Base-by-base conservation (phyloP, 2,888 invertebrate genomes). In the Syrphus vitripennis region DNA sequence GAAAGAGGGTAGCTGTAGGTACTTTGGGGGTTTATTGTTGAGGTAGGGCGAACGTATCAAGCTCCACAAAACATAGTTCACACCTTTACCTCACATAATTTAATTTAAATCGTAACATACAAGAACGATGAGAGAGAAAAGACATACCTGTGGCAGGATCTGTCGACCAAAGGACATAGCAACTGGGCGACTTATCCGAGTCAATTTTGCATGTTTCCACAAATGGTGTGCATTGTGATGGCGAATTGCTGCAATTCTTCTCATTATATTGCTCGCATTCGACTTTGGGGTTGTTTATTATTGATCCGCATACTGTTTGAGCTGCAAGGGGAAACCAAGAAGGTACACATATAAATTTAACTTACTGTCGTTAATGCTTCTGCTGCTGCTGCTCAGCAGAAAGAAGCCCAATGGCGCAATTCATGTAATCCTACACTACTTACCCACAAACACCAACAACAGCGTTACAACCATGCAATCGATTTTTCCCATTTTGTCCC, bases 141-240 rank as follows among this genome's bases (percentile, higher is more conserved):
- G n/a, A 65, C 59, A 48, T 94, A 90, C 96, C 95, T 45, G 95
- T 95, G 53, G 92, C 91, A 89, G 94, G 95, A 89, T 94, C 94
- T 45, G 93, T 94, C 78, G 95, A 94, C 98, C 98, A 98, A 0
- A 97, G 92, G 0, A 96, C 97, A 91, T 96, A 97, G 92, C 98
- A 98, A 89, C 96, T 96, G 90, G 95, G 95, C 34, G 95, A 94
- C 90, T 97, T 97, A 69, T 95, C 95, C 4, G 94, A 93, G 88
- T 96, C 95, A 19, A 94, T 94, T 7, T 94, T 93, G 79, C 92
- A 92, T 59, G 88, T 89, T 83, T 91, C 90, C 16, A 90, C 88
- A 74, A 89, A 89, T 26, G 89, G 88, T 67, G 93, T 94, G 91
- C 97, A 97, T 90, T 95, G 94, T 34, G 88, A 88, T 50, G 93